Evolutionary conservation across 2,888 invertebrate genomes (phyloP), one percentile per base, ranked within the genome.

Genomic region (Latrodectus elegans): DNA sequence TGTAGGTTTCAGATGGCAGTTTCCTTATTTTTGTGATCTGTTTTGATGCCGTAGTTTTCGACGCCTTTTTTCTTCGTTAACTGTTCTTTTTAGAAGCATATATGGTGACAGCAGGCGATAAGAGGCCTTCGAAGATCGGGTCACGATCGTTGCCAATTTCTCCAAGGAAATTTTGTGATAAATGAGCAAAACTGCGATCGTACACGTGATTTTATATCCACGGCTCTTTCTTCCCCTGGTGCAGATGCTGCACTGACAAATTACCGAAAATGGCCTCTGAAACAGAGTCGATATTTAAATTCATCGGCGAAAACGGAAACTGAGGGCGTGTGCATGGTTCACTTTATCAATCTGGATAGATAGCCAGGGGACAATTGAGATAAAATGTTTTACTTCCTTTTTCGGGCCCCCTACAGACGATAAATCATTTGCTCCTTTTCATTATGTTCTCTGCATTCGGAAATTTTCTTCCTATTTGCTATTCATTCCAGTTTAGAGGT

Each of bases 11-110:
- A 73, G 73, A 81, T 80, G 72, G 73, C 80, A 65, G 60, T 51
- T 80, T 72, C 55, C 65, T 74, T 73, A 51, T 81, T 81, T 81
- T 81, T 73, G 81, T 74, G 73, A 81, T 81, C 74, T 74, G 81
- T 81, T 81, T 81, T 67, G 81, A 81, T 74, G 65, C 73, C 65
- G 55, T 71, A 71, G 38, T 71, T 67, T 26, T 77, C 68, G 22
- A 22, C 60, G 17, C 52, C 55, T n/a, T 38, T 4, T 14, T 26
- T 60, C 73, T 81, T 81, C 68, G n/a, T 67, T 65, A 72, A 80
- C 73, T 53, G 74, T 65, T 67, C 81, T 73, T 67, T 81, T 74
- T 52, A n/a, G n/a, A n/a, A 26, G 76, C n/a, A 22, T 60, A 60
- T 60, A 60, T 60, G 60, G 60, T 60, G 68, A 51, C 52, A 26